Evolutionary conservation across 1,140 invertebrate species (phyloP).

Genomic region (Drosophila prosaltans): DNA sequence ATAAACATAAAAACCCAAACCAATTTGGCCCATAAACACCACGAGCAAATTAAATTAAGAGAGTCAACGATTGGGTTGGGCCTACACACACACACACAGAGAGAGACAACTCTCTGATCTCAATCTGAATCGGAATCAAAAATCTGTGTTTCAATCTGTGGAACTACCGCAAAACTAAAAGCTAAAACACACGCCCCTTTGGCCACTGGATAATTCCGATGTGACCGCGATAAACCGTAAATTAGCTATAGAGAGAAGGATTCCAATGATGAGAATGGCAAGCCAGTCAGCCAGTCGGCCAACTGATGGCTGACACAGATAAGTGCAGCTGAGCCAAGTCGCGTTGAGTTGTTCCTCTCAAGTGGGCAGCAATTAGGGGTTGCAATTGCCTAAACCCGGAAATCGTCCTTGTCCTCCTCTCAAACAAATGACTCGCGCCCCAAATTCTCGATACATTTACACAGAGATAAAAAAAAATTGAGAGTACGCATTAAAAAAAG

Average conservation of each 20-base stretch:
- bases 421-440: constrained; percentile 66
- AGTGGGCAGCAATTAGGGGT: constrained; percentile 77
- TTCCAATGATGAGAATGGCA: constrained; percentile 40
- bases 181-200: constrained; percentile 64
- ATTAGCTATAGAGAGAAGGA: constrained; percentile 36
- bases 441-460: constrained; percentile 48
- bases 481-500: constrained; percentile 19
- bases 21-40: constrained; percentile 59
- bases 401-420: constrained; percentile 46
- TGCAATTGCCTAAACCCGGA: constrained; percentile 51
- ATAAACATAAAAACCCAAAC: constrained; percentile 39
- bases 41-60: constrained; percentile 25
- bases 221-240: constrained; percentile 53
- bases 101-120: background rate
- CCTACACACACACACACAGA: background rate
- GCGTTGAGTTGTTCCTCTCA: constrained; percentile 38
- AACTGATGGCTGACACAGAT: constrained; percentile 71
- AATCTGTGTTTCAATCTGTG: background rate
- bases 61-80: constrained; percentile 31
- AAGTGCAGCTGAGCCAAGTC: constrained; percentile 60
- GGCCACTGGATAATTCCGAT: constrained; percentile 68
- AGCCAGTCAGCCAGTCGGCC: constrained; percentile 51
- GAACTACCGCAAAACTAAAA: constrained; percentile 53
- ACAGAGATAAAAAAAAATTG: background rate
- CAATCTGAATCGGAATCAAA: constrained; percentile 1